Conservation (phyloP, 1,140 invertebrate species). For the Hyles euphorbiae region DNA sequence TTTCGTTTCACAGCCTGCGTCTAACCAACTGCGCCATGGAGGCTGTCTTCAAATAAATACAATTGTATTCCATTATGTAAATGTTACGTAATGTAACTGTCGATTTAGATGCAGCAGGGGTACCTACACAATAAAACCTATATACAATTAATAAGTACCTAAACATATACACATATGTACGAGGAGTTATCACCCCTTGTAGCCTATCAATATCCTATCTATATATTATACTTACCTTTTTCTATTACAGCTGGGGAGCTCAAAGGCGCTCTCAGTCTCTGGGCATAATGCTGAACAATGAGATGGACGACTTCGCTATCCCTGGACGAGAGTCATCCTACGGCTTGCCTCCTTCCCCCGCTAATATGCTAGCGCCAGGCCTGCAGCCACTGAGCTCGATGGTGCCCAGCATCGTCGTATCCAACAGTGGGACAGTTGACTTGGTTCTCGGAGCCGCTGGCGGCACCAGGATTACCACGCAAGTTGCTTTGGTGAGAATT, state of each 20-base stretch:
- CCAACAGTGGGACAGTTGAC: conserved; percentile 78
- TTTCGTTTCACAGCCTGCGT: no score
- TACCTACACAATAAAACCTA: no score
- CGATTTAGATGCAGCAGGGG: no score
- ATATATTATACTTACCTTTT: no score
- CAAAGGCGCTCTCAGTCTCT: conserved; percentile 83
- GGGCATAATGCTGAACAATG: conserved; percentile 94
- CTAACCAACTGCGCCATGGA: no score
- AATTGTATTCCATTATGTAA: no score
- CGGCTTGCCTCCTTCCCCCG: conserved; percentile 84
- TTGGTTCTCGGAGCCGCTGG: conserved; percentile 91
- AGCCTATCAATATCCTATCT: no score
- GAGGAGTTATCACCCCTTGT: no score
- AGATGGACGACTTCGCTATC: conserved; percentile 97
- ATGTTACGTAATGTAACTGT: no score
- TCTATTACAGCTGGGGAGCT: conserved; percentile 82
- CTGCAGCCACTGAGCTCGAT: conserved; percentile 95
- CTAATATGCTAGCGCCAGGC: conserved; percentile 86
- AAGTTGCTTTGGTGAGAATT: conserved; percentile 80
- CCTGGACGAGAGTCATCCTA: conserved; percentile 87
- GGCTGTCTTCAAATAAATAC: no score
- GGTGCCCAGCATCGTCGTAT: conserved; percentile 87
- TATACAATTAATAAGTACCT: no score
- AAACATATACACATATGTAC: no score
- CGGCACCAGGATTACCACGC: conserved; percentile 92